Base-by-base conservation (phyloP, 2,797 vertebrate genomes). In the Balearica regulorum region DNA sequence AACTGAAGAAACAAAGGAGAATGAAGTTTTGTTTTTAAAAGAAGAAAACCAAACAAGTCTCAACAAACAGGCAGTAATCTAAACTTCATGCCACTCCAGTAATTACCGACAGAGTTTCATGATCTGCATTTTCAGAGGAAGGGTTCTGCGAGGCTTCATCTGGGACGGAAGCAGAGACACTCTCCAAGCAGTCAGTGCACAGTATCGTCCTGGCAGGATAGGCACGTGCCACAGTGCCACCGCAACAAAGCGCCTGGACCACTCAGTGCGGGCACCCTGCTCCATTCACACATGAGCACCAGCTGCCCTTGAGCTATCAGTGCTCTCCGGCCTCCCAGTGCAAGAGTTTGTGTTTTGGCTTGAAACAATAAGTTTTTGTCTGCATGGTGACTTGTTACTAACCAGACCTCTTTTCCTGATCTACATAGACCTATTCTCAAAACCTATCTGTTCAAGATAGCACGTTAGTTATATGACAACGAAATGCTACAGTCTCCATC, bases 181-280 rank as follows among this genome's bases (percentile, higher is more conserved):
- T 16, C 35, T 37, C 22, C 31, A n/a, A 44, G 1, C 4, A 28
- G n/a, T 33, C 3, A 0, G 25, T 1, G 1, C 20, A 39, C 9
- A 0, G 1, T 15, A 55, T 18, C 26, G 33, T 25, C 29, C 43
- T 7, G 10, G 39, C 1, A 3, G 48, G 51, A 81, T 0, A 2
- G 3, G 33, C 4, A 26, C 1, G 0, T 43, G 21, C 16, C n/a
- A 46, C 7, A 15, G 51, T 3, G 9, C 51, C 29, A 82, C 49
- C 1, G 1, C 35, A 37, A 62, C 20, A 39, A 54, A 78, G n/a
- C 1, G 4, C 9, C 11, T 39, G 49, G 60, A 60, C 39, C 11
- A 13, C 39, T 16, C 43, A 43, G 16, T 43, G 43, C 43, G 14
- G 43, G 14, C 43, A 16, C 14, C 43, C 43, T 43, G 16, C 43